Percentiles rank a stretch among this genome's conserved stretches.
phyloP scores from a whole-genome alignment of 2,888 invertebrate species.

The Therioaphis trifolii region DNA sequence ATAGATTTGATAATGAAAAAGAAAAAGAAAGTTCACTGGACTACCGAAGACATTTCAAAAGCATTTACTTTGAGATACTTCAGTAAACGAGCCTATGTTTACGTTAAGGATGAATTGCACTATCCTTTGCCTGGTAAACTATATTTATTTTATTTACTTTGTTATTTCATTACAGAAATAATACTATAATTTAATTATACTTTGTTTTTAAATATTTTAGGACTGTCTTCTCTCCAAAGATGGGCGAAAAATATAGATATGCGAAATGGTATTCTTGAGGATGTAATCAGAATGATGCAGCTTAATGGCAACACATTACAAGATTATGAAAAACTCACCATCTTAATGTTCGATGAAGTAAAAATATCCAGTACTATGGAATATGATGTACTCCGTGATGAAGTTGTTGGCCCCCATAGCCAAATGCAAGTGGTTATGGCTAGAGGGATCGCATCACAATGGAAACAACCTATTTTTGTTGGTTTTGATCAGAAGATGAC shows the following conservation, averaged over 20 bases:
- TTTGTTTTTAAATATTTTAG: slow-evolving; percentile 5
- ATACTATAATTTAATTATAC: slow-evolving; percentile 1
- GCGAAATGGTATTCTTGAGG: slow-evolving; percentile 23
- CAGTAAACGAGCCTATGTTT: slow-evolving; percentile 1
- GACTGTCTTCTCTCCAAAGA: background rate
- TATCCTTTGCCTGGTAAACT: slow-evolving; percentile 16
- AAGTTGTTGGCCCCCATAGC: slow-evolving; percentile 20
- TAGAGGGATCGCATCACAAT: slow-evolving; percentile 22
- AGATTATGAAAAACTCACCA: slow-evolving; percentile 12
- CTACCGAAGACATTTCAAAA: background rate
- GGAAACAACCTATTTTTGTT: slow-evolving; percentile 49
- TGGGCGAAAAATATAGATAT: slow-evolving; percentile 5
- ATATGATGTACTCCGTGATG: slow-evolving; percentile 31
- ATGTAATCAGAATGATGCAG: background rate
- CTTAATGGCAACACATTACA: background rate
- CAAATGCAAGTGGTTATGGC: too few relatives aligned
- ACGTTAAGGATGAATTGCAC: background rate
- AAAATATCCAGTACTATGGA: slow-evolving; percentile 31
- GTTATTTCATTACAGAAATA: background rate
- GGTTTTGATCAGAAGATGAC: slow-evolving; percentile 53
- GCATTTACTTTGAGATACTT: slow-evolving; percentile 7
- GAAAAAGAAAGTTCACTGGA: background rate
- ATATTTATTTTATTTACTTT: background rate
- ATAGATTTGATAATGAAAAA: slow-evolving; percentile 7
- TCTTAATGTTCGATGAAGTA: slow-evolving; percentile 54